Evolutionary conservation across 2,797 vertebrate species (phyloP).

Genomic region (Knipowitschia caucasica): DNA sequence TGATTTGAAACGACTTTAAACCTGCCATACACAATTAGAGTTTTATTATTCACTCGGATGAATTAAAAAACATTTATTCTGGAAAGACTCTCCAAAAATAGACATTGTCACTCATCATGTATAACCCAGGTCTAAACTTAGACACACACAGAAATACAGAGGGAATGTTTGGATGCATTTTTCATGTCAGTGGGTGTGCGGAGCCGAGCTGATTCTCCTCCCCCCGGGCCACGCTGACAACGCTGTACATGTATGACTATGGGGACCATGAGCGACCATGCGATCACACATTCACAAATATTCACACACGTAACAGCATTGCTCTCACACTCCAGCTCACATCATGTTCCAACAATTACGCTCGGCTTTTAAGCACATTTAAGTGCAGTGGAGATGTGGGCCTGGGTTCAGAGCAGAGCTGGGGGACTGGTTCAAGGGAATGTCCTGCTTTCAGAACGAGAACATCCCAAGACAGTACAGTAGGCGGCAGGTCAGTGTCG

Average conservation of each 20-base stretch:
- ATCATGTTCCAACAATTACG: conserved; percentile 2
- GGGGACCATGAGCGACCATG: not conserved
- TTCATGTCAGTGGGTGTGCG: conserved; percentile 34
- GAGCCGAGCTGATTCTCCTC: conserved; percentile 14
- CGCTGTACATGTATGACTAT: not conserved
- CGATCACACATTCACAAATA: conserved; percentile 7
- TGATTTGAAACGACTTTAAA: too few species aligned
- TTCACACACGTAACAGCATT: not conserved
- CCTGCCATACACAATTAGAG: too few species aligned
- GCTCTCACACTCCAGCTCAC: conserved; percentile 1
- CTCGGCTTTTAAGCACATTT: not conserved
- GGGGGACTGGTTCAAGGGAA: not conserved
- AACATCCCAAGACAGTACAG: not conserved
- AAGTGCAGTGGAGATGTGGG: not conserved
- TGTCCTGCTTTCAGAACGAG: not conserved
- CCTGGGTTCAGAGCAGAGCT: too few species aligned
- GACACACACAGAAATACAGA: not conserved
- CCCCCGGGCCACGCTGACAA: not conserved
- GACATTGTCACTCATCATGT: too few species aligned
- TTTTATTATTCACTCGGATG: too few species aligned
- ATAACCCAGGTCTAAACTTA: conserved; percentile 21
- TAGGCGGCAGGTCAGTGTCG: not conserved
- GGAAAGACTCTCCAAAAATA: too few species aligned
- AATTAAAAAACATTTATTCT: too few species aligned
- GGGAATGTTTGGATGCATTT: conserved; percentile 48